Evolutionary conservation across 2,797 vertebrate genomes (phyloP), one percentile per base, ranked within the genome.

Genomic region (Carcharodon carcharias): DNA sequence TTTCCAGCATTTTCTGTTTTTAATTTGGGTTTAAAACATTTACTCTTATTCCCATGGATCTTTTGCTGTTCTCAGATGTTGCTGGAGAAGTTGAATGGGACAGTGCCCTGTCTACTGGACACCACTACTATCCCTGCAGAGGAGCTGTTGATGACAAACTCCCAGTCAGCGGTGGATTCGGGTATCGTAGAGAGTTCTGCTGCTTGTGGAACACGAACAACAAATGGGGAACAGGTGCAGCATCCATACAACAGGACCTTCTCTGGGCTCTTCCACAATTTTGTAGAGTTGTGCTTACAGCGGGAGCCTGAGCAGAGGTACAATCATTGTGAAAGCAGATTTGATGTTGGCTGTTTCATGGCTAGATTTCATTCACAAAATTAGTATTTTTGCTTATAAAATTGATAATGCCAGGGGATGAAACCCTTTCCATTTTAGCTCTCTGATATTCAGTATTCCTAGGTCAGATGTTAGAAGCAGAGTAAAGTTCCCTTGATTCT

Each of bases 271-370:
- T 99, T 99, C 97, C 99, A 99, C 28, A 98, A 98, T 96, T 99
- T 99, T 0, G 99, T 99, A 40, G 99, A 99, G 97, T 98, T 99
- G 96, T 99, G 99, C 97, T 98, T 99, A n/a, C 99, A 99, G 97
- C 98, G 99, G 96, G 99, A 98, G 96, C 98, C 99, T 0, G 98
- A 99, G 0, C 98, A 99, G 50, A 99, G 99, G 99, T 99, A 96
- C 93, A 1, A 0, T 12, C 80, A 3, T 0, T n/a, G 2, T 18
- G 80, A 45, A 77, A 23, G 31, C 80, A 1, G 0, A 7, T 4
- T 0, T 0, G 12, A 31, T 4, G 1, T 8, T 56, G 45, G 0
- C 0, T 58, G 11, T 0, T 18, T 93, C 4, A 0, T 95, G 94
- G 54, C 96, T 23, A 23, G 58, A 14, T 63, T 12, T 54, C 31